These are phyloP conservation scores for Gymnoscopelus braueri DNA, from an alignment of 2,797 vertebrate genomes.

Conservation along the genomic window DNA sequence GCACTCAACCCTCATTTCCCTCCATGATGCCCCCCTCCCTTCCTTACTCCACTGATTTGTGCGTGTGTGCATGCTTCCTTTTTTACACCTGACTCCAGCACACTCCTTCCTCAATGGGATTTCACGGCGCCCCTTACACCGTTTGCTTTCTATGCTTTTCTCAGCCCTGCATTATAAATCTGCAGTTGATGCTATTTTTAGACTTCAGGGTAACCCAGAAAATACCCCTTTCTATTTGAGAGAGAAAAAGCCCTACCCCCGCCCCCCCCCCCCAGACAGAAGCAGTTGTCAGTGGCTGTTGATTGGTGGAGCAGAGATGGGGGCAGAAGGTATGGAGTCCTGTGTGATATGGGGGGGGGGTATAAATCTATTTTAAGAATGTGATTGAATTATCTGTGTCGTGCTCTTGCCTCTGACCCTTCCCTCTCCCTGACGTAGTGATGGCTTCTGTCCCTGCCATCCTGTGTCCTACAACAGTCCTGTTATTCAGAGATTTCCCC, in stretches of 20 bases:
- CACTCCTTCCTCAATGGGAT: slow-evolving; percentile 46
- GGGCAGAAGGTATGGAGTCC: slow-evolving; percentile 37
- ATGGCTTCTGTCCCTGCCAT: slow-evolving; percentile 13
- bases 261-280: slow-evolving; percentile 31
- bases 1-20: slow-evolving; percentile 34
- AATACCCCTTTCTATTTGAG: slow-evolving; percentile 63
- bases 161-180: slow-evolving; percentile 74
- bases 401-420: slow-evolving; percentile 53
- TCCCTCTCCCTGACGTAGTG: slow-evolving; percentile 29
- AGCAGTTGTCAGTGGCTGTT: slow-evolving; percentile 38
- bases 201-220: slow-evolving; percentile 77
- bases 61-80: slow-evolving; percentile 14
- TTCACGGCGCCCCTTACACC: slow-evolving; percentile 45
- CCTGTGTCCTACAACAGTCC: neutral
- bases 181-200: slow-evolving; percentile 75
- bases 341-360: slow-evolving; percentile 43
- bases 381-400: slow-evolving; percentile 63
- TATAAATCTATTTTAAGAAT: slow-evolving; percentile 64
- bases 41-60: slow-evolving; percentile 21
- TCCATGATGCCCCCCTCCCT: slow-evolving; percentile 43
- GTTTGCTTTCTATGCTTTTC: slow-evolving; percentile 31
- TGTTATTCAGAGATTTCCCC: slow-evolving; percentile 35
- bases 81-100: slow-evolving; percentile 45
- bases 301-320: slow-evolving; percentile 51
- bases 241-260: slow-evolving; percentile 3